phyloP scores from a whole-genome alignment of 2,888 invertebrate genomes.

The Hemaris fuciformis region DNA sequence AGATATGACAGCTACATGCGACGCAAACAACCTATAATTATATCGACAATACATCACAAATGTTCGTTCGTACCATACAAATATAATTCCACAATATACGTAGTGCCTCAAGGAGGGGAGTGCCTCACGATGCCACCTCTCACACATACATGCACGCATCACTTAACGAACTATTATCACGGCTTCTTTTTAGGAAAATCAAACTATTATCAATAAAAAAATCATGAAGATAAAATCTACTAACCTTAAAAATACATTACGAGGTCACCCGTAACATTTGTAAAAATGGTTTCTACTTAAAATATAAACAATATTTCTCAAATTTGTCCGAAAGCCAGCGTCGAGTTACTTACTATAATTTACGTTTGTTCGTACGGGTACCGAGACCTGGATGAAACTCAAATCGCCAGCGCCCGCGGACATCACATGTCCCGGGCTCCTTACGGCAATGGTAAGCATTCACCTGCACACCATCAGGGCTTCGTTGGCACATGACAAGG shows the following conservation, averaged over 20 bases:
- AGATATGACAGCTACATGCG: constrained; percentile 47
- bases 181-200: constrained; percentile 72
- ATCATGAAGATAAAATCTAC: constrained; percentile 71
- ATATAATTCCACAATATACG: constrained; percentile 47
- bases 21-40: constrained; percentile 57
- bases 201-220: constrained; percentile 66
- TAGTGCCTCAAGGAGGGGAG: constrained; percentile 70
- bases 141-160: constrained; percentile 59
- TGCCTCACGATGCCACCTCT: constrained; percentile 72
- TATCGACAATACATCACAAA: constrained; percentile 65
- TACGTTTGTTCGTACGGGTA: constrained; percentile 44
- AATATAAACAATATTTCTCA: constrained; percentile 57
- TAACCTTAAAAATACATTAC: constrained; percentile 78
- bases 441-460: constrained; percentile 33
- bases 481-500: constrained; percentile 77
- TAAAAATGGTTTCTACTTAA: constrained; percentile 69
- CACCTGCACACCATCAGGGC: constrained; percentile 57
- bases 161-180: constrained; percentile 81
- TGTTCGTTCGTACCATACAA: constrained; percentile 59
- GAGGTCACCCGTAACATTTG: constrained; percentile 66
- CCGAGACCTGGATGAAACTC: constrained; percentile 33
- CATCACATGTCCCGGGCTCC: not conserved
- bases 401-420: not conserved
- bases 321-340: constrained; percentile 47
- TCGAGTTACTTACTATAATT: constrained; percentile 48